These are phyloP conservation scores for Gymnoscopelus microlampas DNA, from an alignment of 2,797 vertebrate species.

Conservation along the genomic window DNA sequence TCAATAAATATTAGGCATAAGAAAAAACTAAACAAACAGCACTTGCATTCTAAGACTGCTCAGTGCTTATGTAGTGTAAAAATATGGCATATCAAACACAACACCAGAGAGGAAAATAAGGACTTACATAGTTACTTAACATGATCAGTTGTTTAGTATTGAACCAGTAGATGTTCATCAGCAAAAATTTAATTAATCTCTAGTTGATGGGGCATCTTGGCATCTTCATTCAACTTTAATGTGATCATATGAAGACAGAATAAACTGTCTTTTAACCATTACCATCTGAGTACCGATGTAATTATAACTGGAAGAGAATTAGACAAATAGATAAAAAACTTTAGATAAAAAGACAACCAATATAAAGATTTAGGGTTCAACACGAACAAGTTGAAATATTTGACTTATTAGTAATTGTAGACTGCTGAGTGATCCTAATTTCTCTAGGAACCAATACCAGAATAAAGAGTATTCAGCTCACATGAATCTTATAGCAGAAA, in stretches of 20 bases:
- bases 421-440: background rate
- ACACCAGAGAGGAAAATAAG: conserved; percentile 8
- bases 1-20: background rate
- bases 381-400: conserved; percentile 17
- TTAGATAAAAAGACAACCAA: background rate
- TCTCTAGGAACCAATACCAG: conserved; percentile 2
- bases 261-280: background rate
- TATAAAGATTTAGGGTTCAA: conserved; percentile 13
- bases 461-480: conserved; percentile 13
- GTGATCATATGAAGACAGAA: background rate
- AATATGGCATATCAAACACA: conserved; percentile 22
- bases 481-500: background rate
- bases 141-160: conserved; percentile 22
- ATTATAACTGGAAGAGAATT: background rate
- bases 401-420: background rate
- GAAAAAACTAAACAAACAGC: background rate
- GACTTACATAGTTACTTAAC: conserved; percentile 14
- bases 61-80: conserved; percentile 31
- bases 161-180: conserved; percentile 25
- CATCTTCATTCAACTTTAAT: background rate
- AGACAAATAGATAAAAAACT: background rate
- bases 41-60: background rate
- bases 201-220: background rate
- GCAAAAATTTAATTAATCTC: conserved; percentile 18
- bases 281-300: background rate